Conservation (phyloP, 2,888 invertebrate genomes). For the Polietes domitor region DNA sequence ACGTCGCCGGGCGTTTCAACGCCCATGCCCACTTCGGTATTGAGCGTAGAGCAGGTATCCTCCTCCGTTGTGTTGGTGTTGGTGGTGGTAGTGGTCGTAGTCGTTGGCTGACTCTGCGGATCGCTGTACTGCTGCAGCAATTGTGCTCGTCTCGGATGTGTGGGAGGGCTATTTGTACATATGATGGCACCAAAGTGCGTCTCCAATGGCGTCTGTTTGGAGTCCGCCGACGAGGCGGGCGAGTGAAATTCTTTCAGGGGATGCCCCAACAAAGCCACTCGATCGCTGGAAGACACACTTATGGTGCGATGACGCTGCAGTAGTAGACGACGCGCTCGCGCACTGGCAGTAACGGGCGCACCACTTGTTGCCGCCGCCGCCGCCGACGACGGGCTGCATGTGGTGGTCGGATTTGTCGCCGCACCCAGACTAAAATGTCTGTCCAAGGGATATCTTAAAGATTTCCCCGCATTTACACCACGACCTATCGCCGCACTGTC, state of each 20-base stretch:
- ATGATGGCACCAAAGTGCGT: conserved; percentile 78
- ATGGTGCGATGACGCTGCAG: conserved; percentile 79
- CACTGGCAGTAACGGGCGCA: conserved; percentile 57
- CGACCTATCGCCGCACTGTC: neutral
- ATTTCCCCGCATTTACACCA: neutral
- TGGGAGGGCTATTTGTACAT: conserved; percentile 72
- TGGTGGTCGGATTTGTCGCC: conserved; percentile 36
- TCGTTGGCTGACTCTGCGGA: conserved; percentile 77
- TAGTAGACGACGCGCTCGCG: conserved; percentile 73
- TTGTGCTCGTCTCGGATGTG: conserved; percentile 74
- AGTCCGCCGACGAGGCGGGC: conserved; percentile 67
- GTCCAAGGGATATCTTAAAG: conserved; percentile 61
- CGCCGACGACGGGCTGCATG: conserved; percentile 43
- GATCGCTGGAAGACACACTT: conserved; percentile 75
- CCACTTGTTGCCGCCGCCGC: conserved; percentile 41
- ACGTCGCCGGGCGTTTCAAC: conserved; percentile 49
- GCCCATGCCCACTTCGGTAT: conserved; percentile 76
- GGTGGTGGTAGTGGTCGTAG: conserved; percentile 75
- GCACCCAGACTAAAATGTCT: conserved; percentile 73
- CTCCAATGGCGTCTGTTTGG: conserved; percentile 72
- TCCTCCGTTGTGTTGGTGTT: conserved; percentile 78
- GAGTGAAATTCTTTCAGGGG: conserved; percentile 72
- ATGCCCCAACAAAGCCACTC: conserved; percentile 73
- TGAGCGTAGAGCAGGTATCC: conserved; percentile 79
- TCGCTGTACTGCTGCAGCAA: conserved; percentile 79